Evolutionary conservation across 2,797 vertebrate genomes (phyloP).

Genomic region (Vespertilio murinus): DNA sequence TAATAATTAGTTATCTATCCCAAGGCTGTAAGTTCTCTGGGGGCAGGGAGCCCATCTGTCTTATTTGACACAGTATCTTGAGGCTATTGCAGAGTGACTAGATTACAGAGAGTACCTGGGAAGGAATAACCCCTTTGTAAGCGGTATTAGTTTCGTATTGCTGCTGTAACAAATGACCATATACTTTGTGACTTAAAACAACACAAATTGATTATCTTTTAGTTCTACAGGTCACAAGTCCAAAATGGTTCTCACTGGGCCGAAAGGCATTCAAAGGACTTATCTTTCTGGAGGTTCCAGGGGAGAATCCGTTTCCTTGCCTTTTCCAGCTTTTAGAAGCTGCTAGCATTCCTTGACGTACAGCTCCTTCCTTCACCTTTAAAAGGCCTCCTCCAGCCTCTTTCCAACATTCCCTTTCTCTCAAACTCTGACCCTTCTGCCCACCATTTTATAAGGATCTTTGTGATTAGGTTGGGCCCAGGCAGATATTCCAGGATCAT

Average conservation of each 20-base stretch:
- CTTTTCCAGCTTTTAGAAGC: neutral
- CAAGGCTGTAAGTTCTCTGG: neutral
- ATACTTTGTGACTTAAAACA: neutral
- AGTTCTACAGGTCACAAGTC: neutral
- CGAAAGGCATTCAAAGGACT: neutral
- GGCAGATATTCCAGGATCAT: neutral
- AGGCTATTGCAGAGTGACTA: neutral
- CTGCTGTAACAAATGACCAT: neutral
- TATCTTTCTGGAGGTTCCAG: neutral
- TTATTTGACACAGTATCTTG: neutral
- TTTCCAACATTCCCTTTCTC: neutral
- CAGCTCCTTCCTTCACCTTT: neutral
- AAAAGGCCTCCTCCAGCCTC: neutral
- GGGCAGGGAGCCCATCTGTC: neutral
- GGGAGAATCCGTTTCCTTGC: neutral
- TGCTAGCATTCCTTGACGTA: neutral
- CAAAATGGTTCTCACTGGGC: neutral
- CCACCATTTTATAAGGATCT: neutral
- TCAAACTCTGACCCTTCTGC: neutral
- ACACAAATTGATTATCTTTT: neutral
- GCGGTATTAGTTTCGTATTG: neutral
- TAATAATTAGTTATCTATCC: neutral
- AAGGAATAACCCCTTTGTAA: neutral
- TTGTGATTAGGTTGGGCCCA: neutral
- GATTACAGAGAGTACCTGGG: neutral